Conservation (phyloP, 2,888 invertebrate species). For the Mystacides longicornis region DNA sequence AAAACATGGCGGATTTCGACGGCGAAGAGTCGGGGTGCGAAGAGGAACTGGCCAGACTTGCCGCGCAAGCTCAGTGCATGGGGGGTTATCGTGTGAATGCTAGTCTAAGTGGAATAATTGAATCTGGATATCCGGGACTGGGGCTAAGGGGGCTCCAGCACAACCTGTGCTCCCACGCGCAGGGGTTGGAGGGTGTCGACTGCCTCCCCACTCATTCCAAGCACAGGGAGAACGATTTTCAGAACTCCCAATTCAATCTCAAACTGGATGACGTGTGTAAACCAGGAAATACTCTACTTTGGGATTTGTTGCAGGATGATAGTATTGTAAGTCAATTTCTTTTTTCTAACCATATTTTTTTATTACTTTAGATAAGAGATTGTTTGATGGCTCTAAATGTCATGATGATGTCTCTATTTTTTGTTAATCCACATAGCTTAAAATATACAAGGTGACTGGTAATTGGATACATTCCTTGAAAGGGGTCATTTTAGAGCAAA, state of each 20-base stretch:
- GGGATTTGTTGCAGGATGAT: slow-evolving; percentile 91
- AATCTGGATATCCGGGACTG: slow-evolving; percentile 18
- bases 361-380: too few relatives aligned
- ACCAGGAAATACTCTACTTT: slow-evolving; percentile 85
- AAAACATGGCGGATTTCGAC: slow-evolving; percentile 91
- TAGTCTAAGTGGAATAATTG: slow-evolving; percentile 20
- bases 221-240: slow-evolving; percentile 15
- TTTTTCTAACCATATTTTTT: background rate
- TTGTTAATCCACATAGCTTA: too few relatives aligned
- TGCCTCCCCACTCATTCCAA: slow-evolving; percentile 17
- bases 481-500: too few relatives aligned
- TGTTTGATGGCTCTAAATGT: too few relatives aligned
- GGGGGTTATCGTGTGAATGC: slow-evolving; percentile 33
- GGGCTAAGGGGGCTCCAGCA: slow-evolving; percentile 19
- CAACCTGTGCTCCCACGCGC: slow-evolving; percentile 17
- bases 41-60: slow-evolving; percentile 71
- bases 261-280: slow-evolving; percentile 74
- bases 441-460: too few relatives aligned
- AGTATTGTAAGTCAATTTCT: slow-evolving; percentile 59
- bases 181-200: slow-evolving; percentile 10
- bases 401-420: too few relatives aligned
- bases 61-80: slow-evolving; percentile 52
- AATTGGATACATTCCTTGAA: too few relatives aligned
- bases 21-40: slow-evolving; percentile 86
- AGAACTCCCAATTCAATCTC: slow-evolving; percentile 33